Base-by-base conservation (phyloP, 2,888 invertebrate species). In the Eremobia ochroleuca region DNA sequence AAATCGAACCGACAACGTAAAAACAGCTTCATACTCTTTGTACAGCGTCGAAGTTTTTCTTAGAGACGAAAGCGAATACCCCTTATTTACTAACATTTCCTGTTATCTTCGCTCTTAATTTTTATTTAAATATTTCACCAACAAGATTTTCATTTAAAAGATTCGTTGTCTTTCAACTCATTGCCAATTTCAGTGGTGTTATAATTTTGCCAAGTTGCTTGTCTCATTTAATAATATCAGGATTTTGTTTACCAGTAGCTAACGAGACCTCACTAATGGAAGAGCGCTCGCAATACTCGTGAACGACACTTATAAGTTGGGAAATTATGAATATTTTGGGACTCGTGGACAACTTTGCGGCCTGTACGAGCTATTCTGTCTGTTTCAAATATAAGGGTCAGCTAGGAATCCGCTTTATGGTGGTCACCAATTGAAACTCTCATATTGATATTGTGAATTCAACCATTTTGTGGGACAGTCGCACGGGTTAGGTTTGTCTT, bases 221-320 rank as follows among this genome's bases (percentile, higher is more conserved):
- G 46, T 43, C 72, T 66, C 58, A 25, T 76, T 78, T 52, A 73
- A 77, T 90, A 89, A 89, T 86, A 81, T 81, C 85, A 88, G 87
- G 88, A 92, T 91, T 92, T 90, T 90, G 89, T 91, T 91, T 90
- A 83, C 89, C 85, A 83, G 73, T 75, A 61, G 76, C 88, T 92
- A 92, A 91, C 90, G 90, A 91, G 89, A 73, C 52, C 61, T 18
- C 34, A 34, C 31, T 92, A 91, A 93, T 91, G 89, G 89, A 77
- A 81, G 85, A 87, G 67, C 25, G 82, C 37, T 75, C 70, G 78
- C 71, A 83, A 82, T 86, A 79, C 89, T 91, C 90, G 86, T 92
- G 87, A 91, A 91, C 91, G 91, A 91, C 90, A 91, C 88, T 91
- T 90, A 90, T 84, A 88, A n/a, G 83, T 83, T 82, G 81, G 81